Base-by-base conservation (phyloP, 2,797 vertebrate species). In the Hozukius guyotensis region DNA sequence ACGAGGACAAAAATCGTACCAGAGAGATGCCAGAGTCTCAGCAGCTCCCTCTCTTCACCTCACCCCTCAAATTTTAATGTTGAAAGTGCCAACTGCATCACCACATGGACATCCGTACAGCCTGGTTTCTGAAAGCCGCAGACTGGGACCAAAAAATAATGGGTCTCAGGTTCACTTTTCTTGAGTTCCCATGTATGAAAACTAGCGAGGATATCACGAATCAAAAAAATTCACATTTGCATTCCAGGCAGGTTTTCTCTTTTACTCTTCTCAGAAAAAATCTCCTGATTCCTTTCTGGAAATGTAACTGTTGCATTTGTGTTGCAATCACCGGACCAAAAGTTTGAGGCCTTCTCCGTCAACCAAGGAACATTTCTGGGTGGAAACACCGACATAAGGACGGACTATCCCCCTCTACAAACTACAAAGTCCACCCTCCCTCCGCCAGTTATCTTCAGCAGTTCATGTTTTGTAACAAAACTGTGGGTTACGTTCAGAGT, bases 31-130 rank as follows among this genome's bases (percentile, higher is more conserved):
- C 77, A 38, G 66, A 79, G 64, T 75, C 74, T 42, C 12, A 72
- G 69, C 73, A 73, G 59, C 64, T 53, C n/a, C 29, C 56, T 53
- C 36, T 65, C 71, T 71, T 76, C 80, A 73, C 77, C 64, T 71
- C 79, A 22, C 67, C 46, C 66, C 88, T 88, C 84, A 24, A 64
- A 88, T 91, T 79, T 86, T 89, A 87, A 89, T 89, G 88, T 88
- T 88, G 67, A 94, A 95, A 94, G 95, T 95, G 95, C 96, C 95
- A 95, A 95, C 87, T 64, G 72, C 62, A 53, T 63, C 80, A 79
- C 73, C 82, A 78, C 76, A 53, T 18, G 66, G 70, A 87, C 82
- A 75, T 76, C 68, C 72, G 59, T 29, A 61, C 57, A 68, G 53
- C 66, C 62, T 49, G 72, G 32, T 71, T 72, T 80, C 72, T 64